A percentile compares a stretch with the other conserved stretches of the same genome.
Evolutionary conservation across 2,888 invertebrate species (phyloP).

Genomic region (Ceriagrion tenellum): DNA sequence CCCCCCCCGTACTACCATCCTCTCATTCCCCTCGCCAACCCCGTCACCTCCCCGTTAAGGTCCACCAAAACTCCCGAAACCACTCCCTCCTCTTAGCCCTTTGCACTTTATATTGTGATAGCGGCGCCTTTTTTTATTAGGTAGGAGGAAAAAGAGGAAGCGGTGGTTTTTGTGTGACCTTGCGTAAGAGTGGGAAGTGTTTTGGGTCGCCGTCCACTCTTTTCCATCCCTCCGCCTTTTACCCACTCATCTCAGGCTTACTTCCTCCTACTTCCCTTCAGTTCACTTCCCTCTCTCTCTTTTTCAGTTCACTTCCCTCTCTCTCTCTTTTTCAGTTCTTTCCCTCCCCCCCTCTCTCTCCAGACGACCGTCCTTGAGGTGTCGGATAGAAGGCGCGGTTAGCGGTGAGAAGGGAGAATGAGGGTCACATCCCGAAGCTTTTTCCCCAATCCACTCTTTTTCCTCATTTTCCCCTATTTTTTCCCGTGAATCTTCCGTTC

Average conservation of each 20-base stretch:
- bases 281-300: not conserved
- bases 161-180: slow-evolving; percentile 10
- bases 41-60: not conserved
- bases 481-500: not conserved
- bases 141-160: not conserved
- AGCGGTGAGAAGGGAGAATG: not conserved
- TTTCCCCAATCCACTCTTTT: not conserved
- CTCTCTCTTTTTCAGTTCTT: not conserved
- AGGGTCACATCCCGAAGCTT: not conserved
- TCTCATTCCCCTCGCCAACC: not conserved
- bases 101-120: not conserved
- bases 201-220: not conserved
- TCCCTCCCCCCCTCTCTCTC: too few relatives aligned
- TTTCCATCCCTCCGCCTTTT: not conserved
- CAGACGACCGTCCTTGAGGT: slow-evolving; percentile 44
- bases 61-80: too few relatives aligned
- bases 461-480: not conserved
- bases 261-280: not conserved
- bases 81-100: not conserved
- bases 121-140: not conserved
- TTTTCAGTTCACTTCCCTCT: not conserved
- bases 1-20: not conserved
- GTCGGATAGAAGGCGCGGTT: not conserved
- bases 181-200: slow-evolving; percentile 12
- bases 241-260: slow-evolving; percentile 5